Evolutionary conservation across 2,888 invertebrate genomes (phyloP), one percentile per base, ranked within the genome.

Genomic region (Abscondita cerata): DNA sequence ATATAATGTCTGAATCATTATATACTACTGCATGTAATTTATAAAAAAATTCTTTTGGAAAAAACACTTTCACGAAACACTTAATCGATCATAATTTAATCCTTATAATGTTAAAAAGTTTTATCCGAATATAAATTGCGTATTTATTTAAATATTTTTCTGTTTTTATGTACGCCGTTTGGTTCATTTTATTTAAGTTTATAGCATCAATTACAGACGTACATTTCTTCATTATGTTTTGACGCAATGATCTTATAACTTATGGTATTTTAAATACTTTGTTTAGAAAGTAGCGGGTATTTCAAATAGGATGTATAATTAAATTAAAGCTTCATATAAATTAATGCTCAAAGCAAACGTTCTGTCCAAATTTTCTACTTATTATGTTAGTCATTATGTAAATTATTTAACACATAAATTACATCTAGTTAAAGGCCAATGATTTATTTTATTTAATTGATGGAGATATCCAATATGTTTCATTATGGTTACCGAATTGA

Each of bases 341-440:
- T 46, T 46, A 53, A 25, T 53, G 52, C 40, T 19, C 38, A 40
- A 19, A 8, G 38, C 25, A 19, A 11, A 20, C 40, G 19, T 40
- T 16, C 15, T 41, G 52, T n/a, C 40, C 40, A 52, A 52, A 41
- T 38, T 52, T 38, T 31, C 40, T 52, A 40, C 52, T 52, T 52
- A 52, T 52, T 40, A 41, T 52, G 40, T 38, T 52, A 41, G 52
- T 38, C 52, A 52, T 52, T 52, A 52, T 52, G 52, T 52, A 52
- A 52, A 52, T 52, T 52, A 52, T 52, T 52, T 52, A 52, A 40
- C 52, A 52, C 40, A 52, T 53, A 53, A 53, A 41, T 53, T 53
- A 53, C 44, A 44, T 31, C 16, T 44, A 41, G 41, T 41, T 53
- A 41, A 53, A 15, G 53, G 25, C 44, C 53, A 53, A 53, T 33